Evolutionary conservation across 2,888 invertebrate genomes (phyloP), one percentile per base, ranked within the genome.

Genomic region (Isotomurus palustris): DNA sequence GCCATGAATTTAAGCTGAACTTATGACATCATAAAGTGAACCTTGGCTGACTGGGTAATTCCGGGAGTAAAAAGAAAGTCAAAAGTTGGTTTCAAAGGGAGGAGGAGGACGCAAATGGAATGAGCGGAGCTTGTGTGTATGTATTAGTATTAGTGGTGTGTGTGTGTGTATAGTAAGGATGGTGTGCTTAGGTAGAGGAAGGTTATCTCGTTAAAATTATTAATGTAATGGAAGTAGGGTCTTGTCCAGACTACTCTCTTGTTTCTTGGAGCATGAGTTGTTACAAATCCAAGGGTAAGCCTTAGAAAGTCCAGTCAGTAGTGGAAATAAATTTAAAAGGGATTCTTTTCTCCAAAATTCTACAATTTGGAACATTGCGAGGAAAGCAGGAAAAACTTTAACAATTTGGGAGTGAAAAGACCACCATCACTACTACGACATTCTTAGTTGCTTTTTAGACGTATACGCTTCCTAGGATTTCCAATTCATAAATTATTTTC

Each of bases 401-500:
- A 59, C 55, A 64, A 55, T 61, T 57, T 52, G 51, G 56, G 56
- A 62, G 51, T 62, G 59, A 53, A 38, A 54, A n/a, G n/a, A n/a
- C n/a, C n/a, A n/a, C n/a, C n/a, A n/a, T n/a, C n/a, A n/a, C n/a
- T n/a, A n/a, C n/a, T n/a, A n/a, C n/a, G n/a, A n/a, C n/a, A n/a
- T n/a, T n/a, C n/a, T n/a, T n/a, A n/a, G n/a, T n/a, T n/a, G n/a
- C n/a, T n/a, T n/a, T n/a, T n/a, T n/a, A n/a, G n/a, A n/a, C n/a
- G 36, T 43, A 53, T 8, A 50, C 50, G 45, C 45, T 36, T 53
- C 40, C 35, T 56, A 41, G 60, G 60, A 56, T 60, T 60, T 57
- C 57, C 60, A 60, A 56, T 60, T 54, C 57, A 61, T 61, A 61
- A 61, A 58, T 61, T 61, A 61, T 61, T 60, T n/a, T n/a, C n/a